Percentiles rank a stretch among this genome's conserved stretches.
These are phyloP conservation scores for Mobula birostris DNA, from an alignment of 2,113 vertebrate species.

Conservation along the genomic window DNA sequence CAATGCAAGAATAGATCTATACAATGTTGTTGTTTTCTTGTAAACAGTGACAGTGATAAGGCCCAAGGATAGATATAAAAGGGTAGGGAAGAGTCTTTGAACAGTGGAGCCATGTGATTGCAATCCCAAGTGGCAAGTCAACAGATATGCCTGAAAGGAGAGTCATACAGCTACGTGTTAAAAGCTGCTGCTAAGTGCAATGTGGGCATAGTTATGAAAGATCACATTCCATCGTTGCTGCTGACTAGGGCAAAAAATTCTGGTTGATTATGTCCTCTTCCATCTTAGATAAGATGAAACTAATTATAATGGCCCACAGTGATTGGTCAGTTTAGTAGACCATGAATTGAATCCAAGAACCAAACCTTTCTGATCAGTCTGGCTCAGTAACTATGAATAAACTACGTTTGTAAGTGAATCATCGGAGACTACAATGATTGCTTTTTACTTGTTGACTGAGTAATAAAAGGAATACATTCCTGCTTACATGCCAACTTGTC, in stretches of 20 bases:
- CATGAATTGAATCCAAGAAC: neutral
- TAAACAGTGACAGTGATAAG: neutral
- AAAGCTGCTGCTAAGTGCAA: no score
- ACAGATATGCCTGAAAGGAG: neutral
- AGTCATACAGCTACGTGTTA: neutral
- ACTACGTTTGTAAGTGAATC: neutral
- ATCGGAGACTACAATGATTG: neutral
- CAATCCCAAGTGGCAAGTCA: neutral
- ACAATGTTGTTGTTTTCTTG: neutral
- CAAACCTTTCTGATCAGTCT: neutral
- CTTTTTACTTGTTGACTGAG: neutral
- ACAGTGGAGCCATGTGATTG: neutral
- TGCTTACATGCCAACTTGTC: neutral
- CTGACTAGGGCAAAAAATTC: neutral
- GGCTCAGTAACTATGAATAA: neutral
- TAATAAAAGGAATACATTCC: neutral
- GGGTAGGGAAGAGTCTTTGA: neutral
- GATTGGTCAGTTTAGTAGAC: neutral
- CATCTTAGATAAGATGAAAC: neutral
- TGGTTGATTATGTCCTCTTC: neutral
- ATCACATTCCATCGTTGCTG: neutral
- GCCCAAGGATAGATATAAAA: neutral
- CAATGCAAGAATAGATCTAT: neutral
- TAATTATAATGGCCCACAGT: neutral
- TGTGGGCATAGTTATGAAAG: neutral